Percentiles rank a stretch among this genome's conserved stretches.
These are phyloP conservation scores for Thalpophila matura DNA, from an alignment of 2,888 invertebrate genomes.

Conservation along the genomic window DNA sequence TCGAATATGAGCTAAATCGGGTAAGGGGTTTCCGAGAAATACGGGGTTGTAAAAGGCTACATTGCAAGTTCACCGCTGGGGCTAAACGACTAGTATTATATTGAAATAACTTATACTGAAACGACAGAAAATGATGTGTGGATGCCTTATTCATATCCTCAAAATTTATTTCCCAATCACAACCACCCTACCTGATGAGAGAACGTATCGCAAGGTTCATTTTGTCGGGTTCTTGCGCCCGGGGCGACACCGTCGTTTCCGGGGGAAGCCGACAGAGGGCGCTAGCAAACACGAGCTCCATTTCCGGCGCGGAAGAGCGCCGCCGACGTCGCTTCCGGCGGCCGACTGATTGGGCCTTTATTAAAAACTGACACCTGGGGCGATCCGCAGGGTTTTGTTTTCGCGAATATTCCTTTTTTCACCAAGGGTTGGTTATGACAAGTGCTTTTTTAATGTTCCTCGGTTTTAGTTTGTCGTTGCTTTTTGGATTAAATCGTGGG, in stretches of 20 bases:
- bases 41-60: too few species aligned
- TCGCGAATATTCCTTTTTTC: conserved; percentile 56
- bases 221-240: conserved; percentile 68
- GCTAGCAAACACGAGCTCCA: conserved; percentile 86
- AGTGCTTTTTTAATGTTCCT: conserved; percentile 59
- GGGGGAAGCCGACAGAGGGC: conserved; percentile 80
- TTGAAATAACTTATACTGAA: too few species aligned
- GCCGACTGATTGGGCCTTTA: conserved; percentile 89
- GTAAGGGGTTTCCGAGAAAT: too few species aligned
- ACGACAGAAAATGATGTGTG: too few species aligned
- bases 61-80: too few species aligned
- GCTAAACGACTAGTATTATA: too few species aligned
- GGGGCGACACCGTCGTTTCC: conserved; percentile 79
- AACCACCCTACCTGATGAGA: conserved; percentile 55
- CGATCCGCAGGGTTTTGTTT: conserved; percentile 69
- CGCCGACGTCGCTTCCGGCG: conserved; percentile 83
- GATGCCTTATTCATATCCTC: too few species aligned
- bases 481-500: conserved; percentile 50
- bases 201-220: conserved; percentile 71
- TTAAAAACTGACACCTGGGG: conserved; percentile 90
- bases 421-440: conserved; percentile 58
- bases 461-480: conserved; percentile 36
- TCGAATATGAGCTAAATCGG: too few species aligned
- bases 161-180: conserved; percentile 4
- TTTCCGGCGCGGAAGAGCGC: conserved; percentile 86